phyloP scores from a whole-genome alignment of 2,113 vertebrate genomes.

The Bettongia penicillata region DNA sequence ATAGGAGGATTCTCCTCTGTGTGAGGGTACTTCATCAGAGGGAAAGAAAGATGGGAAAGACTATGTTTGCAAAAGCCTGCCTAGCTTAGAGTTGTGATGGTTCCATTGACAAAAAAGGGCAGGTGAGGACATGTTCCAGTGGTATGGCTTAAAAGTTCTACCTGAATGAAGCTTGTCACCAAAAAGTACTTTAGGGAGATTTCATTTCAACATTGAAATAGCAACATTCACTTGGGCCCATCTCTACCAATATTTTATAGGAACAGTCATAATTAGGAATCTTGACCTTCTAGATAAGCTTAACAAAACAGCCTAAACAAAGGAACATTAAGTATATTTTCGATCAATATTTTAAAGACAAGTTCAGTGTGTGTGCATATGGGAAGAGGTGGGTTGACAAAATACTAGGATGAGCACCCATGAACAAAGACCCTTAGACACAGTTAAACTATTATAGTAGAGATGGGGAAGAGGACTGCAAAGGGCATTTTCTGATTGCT shows the following conservation, averaged over 20 bases:
- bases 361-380: background rate
- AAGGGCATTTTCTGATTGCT: background rate
- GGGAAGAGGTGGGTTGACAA: background rate
- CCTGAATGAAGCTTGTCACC: background rate
- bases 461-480: background rate
- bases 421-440: background rate
- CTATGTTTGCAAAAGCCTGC: background rate
- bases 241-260: background rate
- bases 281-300: background rate
- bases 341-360: background rate
- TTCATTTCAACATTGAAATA: background rate
- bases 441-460: background rate
- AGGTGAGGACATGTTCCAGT: background rate
- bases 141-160: background rate
- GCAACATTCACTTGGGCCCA: background rate
- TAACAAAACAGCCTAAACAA: background rate
- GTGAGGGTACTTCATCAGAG: background rate
- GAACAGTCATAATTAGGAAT: background rate
- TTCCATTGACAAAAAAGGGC: background rate
- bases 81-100: background rate
- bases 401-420: background rate
- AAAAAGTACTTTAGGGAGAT: background rate
- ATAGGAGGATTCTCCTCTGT: background rate
- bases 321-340: background rate
- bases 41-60: background rate